Base-by-base conservation (phyloP, 2,888 invertebrate species). In the Lutraria lutraria region DNA sequence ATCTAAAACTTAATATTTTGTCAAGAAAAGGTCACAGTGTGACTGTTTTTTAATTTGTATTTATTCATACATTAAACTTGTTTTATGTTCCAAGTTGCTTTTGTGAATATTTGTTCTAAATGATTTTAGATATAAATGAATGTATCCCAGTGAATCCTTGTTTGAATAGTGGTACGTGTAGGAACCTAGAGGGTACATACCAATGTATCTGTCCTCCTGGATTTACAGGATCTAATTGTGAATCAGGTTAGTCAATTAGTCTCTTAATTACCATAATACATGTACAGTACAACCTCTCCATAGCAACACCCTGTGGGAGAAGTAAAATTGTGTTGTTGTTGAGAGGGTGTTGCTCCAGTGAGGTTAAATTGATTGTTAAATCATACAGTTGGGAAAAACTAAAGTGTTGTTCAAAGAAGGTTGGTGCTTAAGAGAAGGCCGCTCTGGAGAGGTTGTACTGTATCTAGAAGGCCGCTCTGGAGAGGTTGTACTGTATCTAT, bases 221-320 rank as follows among this genome's bases (percentile, higher is more conserved):
- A 0, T 96, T 95, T 88, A 95, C 95, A n/a, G 96, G 96, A 15
- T 86, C 85, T 8, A 95, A 94, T 85, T 96, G 96, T 89, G 94
- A 95, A 83, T 93, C 92, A 84, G 96, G 91, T 92, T 80, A 81
- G 72, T 31, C n/a, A 25, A 54, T 34, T 0, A 68, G 25, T 56
- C 15, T 13, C 53, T 53, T 12, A 53, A 53, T n/a, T n/a, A n/a
- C n/a, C n/a, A n/a, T n/a, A n/a, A n/a, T n/a, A n/a, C n/a, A n/a
- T n/a, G n/a, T n/a, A n/a, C n/a, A n/a, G n/a, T n/a, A n/a, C n/a
- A n/a, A n/a, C n/a, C n/a, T n/a, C n/a, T n/a, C n/a, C n/a, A n/a
- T n/a, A n/a, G n/a, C n/a, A n/a, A n/a, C n/a, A n/a, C n/a, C n/a
- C n/a, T n/a, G n/a, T n/a, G n/a, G n/a, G n/a, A n/a, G n/a, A n/a